These are phyloP conservation scores for Lutjanus campechanus DNA, from an alignment of 2,797 vertebrate genomes.

Conservation along the genomic window DNA sequence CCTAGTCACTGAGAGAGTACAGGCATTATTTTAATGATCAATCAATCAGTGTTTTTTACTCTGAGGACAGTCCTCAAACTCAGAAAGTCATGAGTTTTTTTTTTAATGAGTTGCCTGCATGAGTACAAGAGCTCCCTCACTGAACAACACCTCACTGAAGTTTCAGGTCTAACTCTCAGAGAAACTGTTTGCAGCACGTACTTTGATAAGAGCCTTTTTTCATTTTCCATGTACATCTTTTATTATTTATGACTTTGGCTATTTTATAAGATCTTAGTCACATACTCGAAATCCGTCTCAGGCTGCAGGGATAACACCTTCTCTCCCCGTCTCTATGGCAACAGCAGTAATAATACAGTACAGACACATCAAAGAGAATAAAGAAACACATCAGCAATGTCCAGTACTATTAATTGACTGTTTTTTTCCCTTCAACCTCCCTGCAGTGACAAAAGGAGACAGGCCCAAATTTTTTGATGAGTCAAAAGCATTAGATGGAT, in stretches of 20 bases:
- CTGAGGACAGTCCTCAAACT: neutral
- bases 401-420: conserved; percentile 35
- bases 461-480: conserved; percentile 41
- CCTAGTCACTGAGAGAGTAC: neutral
- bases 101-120: neutral
- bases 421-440: neutral
- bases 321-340: conserved; percentile 72
- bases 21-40: neutral
- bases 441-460: conserved; percentile 36
- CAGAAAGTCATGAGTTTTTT: neutral
- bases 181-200: conserved; percentile 11
- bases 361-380: conserved; percentile 71
- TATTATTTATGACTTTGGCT: conserved; percentile 46
- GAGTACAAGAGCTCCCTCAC: neutral
- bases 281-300: conserved; percentile 38
- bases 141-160: neutral
- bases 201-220: conserved; percentile 16
- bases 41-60: neutral
- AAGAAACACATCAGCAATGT: conserved; percentile 61
- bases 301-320: conserved; percentile 52
- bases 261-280: conserved; percentile 45
- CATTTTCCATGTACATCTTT: conserved; percentile 22
- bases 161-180: neutral
- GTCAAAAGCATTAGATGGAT: conserved; percentile 16
- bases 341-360: conserved; percentile 73